Conservation (phyloP, 2,113 vertebrate species). For the Lates calcarifer region DNA sequence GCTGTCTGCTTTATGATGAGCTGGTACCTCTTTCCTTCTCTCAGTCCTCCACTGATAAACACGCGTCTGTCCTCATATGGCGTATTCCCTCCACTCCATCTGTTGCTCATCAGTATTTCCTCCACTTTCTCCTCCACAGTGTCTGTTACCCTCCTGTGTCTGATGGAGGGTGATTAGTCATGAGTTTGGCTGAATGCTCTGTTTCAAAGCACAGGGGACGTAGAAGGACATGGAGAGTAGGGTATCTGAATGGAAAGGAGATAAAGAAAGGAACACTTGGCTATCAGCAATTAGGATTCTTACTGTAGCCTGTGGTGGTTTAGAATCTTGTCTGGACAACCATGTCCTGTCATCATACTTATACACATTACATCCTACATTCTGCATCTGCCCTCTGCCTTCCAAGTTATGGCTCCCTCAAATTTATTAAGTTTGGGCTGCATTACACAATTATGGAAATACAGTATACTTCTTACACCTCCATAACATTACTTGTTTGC, state of each 20-base stretch:
- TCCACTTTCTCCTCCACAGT: conserved; percentile 23
- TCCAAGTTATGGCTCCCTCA: not conserved
- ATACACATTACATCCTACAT: not conserved
- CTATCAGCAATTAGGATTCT: conserved; percentile 4
- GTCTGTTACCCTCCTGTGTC: conserved; percentile 31
- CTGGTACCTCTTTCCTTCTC: not conserved
- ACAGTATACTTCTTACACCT: not conserved
- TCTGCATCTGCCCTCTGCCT: not conserved
- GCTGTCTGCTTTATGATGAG: conserved; percentile 48
- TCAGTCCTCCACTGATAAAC: conserved; percentile 17
- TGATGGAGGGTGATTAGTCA: conserved; percentile 50
- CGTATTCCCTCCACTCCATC: conserved; percentile 32
- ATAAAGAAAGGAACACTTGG: conserved; percentile 4
- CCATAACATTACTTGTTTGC: not conserved
- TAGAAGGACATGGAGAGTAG: conserved; percentile 41
- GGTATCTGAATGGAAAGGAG: conserved; percentile 12
- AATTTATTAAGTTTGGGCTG: not conserved
- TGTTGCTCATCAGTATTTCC: conserved; percentile 56
- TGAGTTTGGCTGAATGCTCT: conserved; percentile 35
- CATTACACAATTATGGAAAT: not conserved
- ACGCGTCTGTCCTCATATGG: conserved; percentile 7
- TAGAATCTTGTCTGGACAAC: not conserved
- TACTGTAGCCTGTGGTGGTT: not conserved
- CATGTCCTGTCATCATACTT: not conserved
- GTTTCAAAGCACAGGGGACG: conserved; percentile 40